phyloP scores from a whole-genome alignment of 2,888 invertebrate species.

The Acholoe squamosa region DNA sequence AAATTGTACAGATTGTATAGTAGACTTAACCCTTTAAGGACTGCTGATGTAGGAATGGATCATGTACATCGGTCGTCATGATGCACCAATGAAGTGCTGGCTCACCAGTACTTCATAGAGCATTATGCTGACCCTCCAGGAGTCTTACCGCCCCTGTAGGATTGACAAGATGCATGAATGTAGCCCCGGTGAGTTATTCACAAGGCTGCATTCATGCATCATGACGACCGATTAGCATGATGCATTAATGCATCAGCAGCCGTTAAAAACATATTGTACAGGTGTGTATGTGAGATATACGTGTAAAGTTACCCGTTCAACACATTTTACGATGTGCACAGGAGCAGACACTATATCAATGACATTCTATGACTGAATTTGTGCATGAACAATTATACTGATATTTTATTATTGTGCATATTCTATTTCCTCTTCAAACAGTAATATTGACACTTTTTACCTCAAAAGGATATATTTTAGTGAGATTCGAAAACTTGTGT shows the following conservation, averaged over 20 bases:
- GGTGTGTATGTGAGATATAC: conserved; percentile 16
- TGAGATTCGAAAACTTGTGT: not conserved
- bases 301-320: not conserved
- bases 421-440: not conserved
- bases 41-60: too few relatives aligned
- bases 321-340: not conserved
- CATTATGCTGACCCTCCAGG: too few relatives aligned
- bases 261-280: too few relatives aligned
- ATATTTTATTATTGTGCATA: not conserved
- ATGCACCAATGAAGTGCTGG: too few relatives aligned
- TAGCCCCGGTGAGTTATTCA: too few relatives aligned
- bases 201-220: too few relatives aligned
- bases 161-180: too few relatives aligned
- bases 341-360: not conserved
- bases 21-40: not conserved
- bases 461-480: not conserved
- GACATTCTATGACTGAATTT: not conserved
- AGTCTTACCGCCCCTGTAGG: too few relatives aligned
- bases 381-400: not conserved
- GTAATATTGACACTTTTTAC: not conserved
- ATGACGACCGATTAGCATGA: too few relatives aligned
- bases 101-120: too few relatives aligned
- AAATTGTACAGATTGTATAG: conserved; percentile 52
- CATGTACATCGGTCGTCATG: too few relatives aligned
- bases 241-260: too few relatives aligned